Conservation (phyloP, 2,888 invertebrate species). For the Phytoseiulus persimilis region DNA sequence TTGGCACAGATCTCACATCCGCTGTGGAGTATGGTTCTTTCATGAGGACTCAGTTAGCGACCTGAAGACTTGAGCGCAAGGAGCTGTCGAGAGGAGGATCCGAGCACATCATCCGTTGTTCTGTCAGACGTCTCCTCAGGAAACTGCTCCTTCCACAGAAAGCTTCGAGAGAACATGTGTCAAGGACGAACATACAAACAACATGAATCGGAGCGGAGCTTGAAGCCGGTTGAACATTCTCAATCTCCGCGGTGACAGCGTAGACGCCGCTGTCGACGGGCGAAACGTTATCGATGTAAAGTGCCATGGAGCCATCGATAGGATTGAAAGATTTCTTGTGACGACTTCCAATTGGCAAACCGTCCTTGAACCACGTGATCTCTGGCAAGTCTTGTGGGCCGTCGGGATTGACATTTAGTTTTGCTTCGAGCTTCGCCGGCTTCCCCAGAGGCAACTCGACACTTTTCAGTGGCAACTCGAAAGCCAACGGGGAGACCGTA, state of each 20-base stretch:
- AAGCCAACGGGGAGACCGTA: neutral
- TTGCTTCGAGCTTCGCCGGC: conserved; percentile 69
- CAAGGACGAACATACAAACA: conserved; percentile 24
- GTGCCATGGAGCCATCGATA: conserved; percentile 69
- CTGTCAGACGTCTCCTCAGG: neutral
- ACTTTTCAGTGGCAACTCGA: neutral
- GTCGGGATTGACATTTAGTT: conserved; percentile 57
- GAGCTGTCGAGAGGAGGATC: neutral
- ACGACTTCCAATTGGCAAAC: conserved; percentile 44
- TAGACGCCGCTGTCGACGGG: conserved; percentile 81
- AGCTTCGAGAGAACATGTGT: no score
- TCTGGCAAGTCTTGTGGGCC: conserved; percentile 24
- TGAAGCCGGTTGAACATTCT: conserved; percentile 71
- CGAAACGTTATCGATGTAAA: conserved; percentile 65
- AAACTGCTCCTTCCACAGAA: neutral
- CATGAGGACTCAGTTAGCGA: neutral
- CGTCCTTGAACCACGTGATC: conserved; percentile 45
- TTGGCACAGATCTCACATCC: neutral
- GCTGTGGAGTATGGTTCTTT: neutral
- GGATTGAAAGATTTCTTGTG: conserved; percentile 50
- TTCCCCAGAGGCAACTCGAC: conserved; percentile 55
- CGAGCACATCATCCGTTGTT: neutral
- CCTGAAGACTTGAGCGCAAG: no score
- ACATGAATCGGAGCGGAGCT: conserved; percentile 62
- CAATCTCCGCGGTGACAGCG: conserved; percentile 67